Percentiles rank a stretch among this genome's conserved stretches.
Evolutionary conservation across 1,140 invertebrate genomes (phyloP).

Genomic region (Aphelinus atriplicis): DNA sequence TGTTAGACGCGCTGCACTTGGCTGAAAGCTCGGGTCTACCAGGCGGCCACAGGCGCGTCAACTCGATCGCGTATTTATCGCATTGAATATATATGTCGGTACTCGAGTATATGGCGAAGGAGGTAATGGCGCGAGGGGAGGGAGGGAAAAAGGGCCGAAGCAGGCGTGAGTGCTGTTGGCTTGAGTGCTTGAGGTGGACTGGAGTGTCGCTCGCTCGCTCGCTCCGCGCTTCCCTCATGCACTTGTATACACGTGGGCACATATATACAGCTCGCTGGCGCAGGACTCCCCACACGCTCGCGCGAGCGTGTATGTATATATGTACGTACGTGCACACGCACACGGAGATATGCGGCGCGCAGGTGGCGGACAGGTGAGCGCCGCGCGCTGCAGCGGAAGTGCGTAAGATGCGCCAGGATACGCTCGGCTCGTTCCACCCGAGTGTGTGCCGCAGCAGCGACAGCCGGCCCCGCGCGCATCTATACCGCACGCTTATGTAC

Average conservation of each 20-base stretch:
- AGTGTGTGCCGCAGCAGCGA: too few species aligned
- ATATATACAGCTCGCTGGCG: neutral
- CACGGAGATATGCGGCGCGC: slow-evolving; percentile 57
- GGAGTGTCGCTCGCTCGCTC: slow-evolving; percentile 16
- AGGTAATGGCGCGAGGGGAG: neutral
- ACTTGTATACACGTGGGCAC: neutral
- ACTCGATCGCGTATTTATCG: too few species aligned
- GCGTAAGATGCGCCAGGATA: too few species aligned
- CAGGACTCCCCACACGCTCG: slow-evolving; percentile 1
- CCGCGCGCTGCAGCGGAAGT: too few species aligned
- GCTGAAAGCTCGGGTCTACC: too few species aligned
- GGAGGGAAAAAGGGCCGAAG: slow-evolving; percentile 23
- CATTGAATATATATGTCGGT: too few species aligned
- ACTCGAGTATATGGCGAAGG: too few species aligned
- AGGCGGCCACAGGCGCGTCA: too few species aligned
- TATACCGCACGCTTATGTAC: neutral
- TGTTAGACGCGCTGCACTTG: too few species aligned
- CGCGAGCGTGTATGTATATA: neutral
- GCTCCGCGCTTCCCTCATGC: slow-evolving; percentile 39
- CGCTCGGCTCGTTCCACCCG: too few species aligned
- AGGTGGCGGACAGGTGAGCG: slow-evolving; percentile 58
- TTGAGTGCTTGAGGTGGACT: slow-evolving; percentile 49
- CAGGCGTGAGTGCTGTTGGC: slow-evolving; percentile 11
- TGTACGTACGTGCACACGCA: slow-evolving; percentile 42
- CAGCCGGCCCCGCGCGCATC: too few species aligned